These are phyloP conservation scores for Furcula furcula DNA, from an alignment of 2,888 invertebrate genomes.

Conservation along the genomic window DNA sequence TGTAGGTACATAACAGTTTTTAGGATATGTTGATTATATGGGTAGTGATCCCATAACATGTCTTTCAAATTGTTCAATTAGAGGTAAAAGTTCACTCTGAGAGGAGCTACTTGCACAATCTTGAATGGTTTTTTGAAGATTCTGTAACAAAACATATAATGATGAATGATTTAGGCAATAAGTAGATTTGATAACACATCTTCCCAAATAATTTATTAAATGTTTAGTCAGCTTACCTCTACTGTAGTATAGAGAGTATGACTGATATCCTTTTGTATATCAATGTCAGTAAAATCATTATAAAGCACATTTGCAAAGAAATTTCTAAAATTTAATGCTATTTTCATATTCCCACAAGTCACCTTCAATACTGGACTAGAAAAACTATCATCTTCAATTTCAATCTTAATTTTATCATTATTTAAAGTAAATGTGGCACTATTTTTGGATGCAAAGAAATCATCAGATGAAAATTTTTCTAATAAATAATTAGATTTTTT, in stretches of 20 bases:
- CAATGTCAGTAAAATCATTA: constrained; percentile 26
- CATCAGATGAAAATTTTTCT: constrained; percentile 40
- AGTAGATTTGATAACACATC: too few species aligned
- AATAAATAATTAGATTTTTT: constrained; percentile 37
- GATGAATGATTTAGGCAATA: not conserved
- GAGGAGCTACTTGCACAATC: constrained; percentile 20
- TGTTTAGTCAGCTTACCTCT: constrained; percentile 46
- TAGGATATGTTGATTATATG: constrained; percentile 18
- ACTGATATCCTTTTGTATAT: constrained; percentile 35
- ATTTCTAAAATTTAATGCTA: constrained; percentile 48
- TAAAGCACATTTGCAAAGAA: constrained; percentile 53
- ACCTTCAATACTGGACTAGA: constrained; percentile 44
- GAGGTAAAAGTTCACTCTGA: constrained; percentile 25
- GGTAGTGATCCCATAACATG: constrained; percentile 48
- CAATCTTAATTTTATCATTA: constrained; percentile 38
- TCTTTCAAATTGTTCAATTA: constrained; percentile 51
- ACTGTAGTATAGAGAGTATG: constrained; percentile 46
- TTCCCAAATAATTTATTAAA: too few species aligned
- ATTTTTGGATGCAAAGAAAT: constrained; percentile 48
- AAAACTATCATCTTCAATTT: constrained; percentile 52
- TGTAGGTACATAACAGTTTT: too few species aligned
- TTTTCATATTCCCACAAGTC: constrained; percentile 37
- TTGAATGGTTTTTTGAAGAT: constrained; percentile 43
- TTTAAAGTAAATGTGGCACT: constrained; percentile 40
- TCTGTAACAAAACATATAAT: constrained; percentile 33